Percentiles rank a stretch among this genome's conserved stretches.
phyloP scores from a whole-genome alignment of 2,888 invertebrate species.

The Idaea biselata region DNA sequence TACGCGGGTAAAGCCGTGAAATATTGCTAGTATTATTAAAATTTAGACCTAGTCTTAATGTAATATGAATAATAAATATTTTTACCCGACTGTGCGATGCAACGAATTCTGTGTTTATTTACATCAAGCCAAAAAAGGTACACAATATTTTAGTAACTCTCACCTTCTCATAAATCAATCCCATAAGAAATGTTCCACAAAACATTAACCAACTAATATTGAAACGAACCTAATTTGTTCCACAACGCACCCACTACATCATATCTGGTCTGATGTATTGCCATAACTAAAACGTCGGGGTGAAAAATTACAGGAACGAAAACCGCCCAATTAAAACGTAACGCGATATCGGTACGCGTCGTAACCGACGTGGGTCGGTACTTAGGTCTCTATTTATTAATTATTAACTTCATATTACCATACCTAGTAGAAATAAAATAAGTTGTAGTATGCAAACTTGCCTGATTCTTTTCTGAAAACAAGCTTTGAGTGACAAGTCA shows the following conservation, averaged over 20 bases:
- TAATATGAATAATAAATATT: too few relatives aligned
- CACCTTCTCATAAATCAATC: not conserved
- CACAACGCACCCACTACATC: not conserved
- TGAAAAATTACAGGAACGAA: conserved; percentile 59
- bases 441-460: too few relatives aligned
- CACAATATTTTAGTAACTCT: not conserved
- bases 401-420: not conserved
- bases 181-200: not conserved
- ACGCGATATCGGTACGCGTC: conserved; percentile 38
- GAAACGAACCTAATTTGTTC: not conserved
- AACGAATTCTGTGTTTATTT: too few relatives aligned
- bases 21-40: too few relatives aligned
- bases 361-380: not conserved
- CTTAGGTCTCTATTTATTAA: not conserved
- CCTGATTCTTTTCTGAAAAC: too few relatives aligned
- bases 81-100: too few relatives aligned
- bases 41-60: too few relatives aligned
- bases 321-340: conserved; percentile 68
- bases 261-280: conserved; percentile 32
- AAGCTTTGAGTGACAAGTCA: too few relatives aligned
- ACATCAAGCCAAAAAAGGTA: too few relatives aligned
- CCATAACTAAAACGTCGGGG: conserved; percentile 11
- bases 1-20: too few relatives aligned
- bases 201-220: not conserved
- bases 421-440: too few relatives aligned